Conservation (phyloP, 2,113 vertebrate genomes). For the Solea solea region DNA sequence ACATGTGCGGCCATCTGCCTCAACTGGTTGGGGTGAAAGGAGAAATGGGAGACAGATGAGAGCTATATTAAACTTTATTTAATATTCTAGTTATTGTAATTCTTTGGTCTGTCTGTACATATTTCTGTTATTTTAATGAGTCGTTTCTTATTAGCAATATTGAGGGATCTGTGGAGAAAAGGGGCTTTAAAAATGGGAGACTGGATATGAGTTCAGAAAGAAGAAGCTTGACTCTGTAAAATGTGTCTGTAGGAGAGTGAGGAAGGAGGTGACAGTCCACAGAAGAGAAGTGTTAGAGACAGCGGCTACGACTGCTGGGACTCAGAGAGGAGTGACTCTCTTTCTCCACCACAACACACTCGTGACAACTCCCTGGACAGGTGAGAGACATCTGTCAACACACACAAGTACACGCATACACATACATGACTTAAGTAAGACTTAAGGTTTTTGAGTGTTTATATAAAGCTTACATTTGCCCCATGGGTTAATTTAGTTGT, state of each 20-base stretch:
- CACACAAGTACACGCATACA: background rate
- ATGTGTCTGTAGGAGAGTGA: slow-evolving; percentile 74
- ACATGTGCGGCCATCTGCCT: no score
- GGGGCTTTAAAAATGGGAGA: no score
- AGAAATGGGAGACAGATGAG: no score
- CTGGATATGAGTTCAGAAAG: no score
- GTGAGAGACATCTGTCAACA: slow-evolving; percentile 54
- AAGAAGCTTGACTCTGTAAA: no score
- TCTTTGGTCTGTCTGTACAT: no score
- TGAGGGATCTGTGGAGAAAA: no score
- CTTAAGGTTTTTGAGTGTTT: background rate
- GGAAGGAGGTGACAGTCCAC: slow-evolving; percentile 85
- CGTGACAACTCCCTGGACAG: slow-evolving; percentile 90
- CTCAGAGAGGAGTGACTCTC: slow-evolving; percentile 93
- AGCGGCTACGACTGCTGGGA: slow-evolving; percentile 99
- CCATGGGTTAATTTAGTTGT: background rate
- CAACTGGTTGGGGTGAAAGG: no score
- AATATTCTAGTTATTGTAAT: no score
- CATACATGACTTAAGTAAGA: background rate
- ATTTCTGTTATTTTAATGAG: no score
- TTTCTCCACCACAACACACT: slow-evolving; percentile 92
- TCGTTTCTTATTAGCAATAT: no score
- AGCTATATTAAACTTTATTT: no score
- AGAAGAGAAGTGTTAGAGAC: slow-evolving; percentile 91
- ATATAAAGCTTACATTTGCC: background rate